These are phyloP conservation scores for Eubucco bourcierii DNA, from an alignment of 2,113 vertebrate species.

Conservation along the genomic window DNA sequence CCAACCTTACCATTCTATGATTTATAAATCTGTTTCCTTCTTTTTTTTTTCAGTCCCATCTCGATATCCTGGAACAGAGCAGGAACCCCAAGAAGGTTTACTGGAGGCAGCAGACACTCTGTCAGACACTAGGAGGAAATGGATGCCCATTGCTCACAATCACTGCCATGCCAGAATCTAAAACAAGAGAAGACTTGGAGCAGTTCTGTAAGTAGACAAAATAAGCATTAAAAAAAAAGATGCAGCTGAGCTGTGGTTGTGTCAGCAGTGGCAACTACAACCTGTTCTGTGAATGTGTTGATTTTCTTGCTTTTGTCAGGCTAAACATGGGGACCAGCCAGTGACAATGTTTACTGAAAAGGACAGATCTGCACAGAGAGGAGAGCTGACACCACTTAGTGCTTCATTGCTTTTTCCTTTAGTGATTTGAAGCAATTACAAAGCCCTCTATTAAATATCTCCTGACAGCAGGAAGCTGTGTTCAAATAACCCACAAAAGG, in stretches of 20 bases:
- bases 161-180: conserved; percentile 84
- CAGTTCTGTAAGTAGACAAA: conserved; percentile 85
- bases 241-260: neutral
- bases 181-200: conserved; percentile 74
- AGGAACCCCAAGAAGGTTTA: conserved; percentile 81
- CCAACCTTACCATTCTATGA: no score
- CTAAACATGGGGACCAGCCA: neutral
- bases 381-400: neutral
- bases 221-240: neutral
- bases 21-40: neutral
- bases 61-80: conserved; percentile 78
- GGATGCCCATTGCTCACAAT: conserved; percentile 89
- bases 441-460: neutral
- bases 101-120: conserved; percentile 84
- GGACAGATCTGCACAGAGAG: neutral
- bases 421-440: neutral
- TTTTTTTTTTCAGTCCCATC: conserved; percentile 81
- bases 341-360: neutral
- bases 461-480: neutral
- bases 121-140: conserved; percentile 85
- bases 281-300: neutral
- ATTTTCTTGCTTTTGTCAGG: neutral
- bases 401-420: neutral
- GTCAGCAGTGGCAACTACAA: neutral
- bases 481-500: neutral